These are phyloP conservation scores for Trachelus stipa DNA, from an alignment of 2,888 invertebrate species.

Conservation along the genomic window DNA sequence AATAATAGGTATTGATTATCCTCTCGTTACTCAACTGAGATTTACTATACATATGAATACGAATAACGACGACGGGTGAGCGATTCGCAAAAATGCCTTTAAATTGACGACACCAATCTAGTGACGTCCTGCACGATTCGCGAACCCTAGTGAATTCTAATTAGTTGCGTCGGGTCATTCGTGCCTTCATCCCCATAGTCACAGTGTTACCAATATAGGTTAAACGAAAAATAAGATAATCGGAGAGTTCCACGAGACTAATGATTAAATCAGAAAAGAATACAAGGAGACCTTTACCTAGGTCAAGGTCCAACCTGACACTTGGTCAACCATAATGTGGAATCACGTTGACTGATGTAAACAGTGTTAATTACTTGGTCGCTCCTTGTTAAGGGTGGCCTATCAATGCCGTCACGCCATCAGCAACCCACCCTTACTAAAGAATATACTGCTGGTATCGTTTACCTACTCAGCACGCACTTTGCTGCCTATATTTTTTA, in stretches of 20 bases:
- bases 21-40: not conserved
- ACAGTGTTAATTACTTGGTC: conserved; percentile 32
- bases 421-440: conserved; percentile 17
- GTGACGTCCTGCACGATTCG: too few relatives aligned
- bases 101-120: too few relatives aligned
- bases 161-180: not conserved
- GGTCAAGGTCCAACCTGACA: not conserved
- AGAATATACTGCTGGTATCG: not conserved
- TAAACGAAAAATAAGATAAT: not conserved
- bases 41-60: not conserved
- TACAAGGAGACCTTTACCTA: not conserved
- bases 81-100: not conserved
- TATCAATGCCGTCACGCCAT: conserved; percentile 31
- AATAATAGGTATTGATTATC: not conserved
- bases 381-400: conserved; percentile 29
- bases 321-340: not conserved
- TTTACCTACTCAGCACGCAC: not conserved
- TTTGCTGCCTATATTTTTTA: not conserved
- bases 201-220: not conserved
- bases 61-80: not conserved
- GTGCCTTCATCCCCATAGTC: not conserved
- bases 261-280: not conserved
- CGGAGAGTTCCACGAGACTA: not conserved
- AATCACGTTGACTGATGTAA: not conserved
- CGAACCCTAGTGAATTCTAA: not conserved